A percentile compares a stretch with the other conserved stretches of the same genome.
Evolutionary conservation across 1,140 invertebrate species (phyloP).

Genomic region (Battus philenor): DNA sequence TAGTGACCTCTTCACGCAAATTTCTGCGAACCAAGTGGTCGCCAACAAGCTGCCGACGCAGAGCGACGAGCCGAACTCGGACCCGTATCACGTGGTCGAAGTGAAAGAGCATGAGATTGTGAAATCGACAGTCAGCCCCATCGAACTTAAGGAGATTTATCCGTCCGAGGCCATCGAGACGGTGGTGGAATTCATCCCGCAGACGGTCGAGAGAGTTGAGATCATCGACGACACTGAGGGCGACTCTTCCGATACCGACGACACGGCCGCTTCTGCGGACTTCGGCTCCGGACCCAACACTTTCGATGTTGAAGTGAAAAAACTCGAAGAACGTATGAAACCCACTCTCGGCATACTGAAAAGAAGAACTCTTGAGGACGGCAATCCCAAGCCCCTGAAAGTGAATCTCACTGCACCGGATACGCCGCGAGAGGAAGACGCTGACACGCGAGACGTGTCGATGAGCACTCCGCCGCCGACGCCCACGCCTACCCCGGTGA

Average conservation of each 20-base stretch:
- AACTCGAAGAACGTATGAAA: conserved; percentile 51
- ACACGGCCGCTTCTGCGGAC: conserved; percentile 28
- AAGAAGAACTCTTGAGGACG: conserved; percentile 31
- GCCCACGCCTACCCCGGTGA: conserved; percentile 22
- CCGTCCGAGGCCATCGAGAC: conserved; percentile 43
- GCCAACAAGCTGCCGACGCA: conserved; percentile 19
- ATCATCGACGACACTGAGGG: conserved; percentile 77
- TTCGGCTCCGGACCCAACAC: conserved; percentile 58
- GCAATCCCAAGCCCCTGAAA: conserved; percentile 31
- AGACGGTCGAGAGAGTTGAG: conserved; percentile 47
- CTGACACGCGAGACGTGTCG: conserved; percentile 27
- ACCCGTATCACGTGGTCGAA: conserved; percentile 75
- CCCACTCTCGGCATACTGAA: conserved; percentile 65
- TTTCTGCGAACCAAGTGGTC: conserved; percentile 76
- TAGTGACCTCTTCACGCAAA: conserved; percentile 83
- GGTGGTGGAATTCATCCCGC: conserved; percentile 51
- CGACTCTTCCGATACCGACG: conserved; percentile 77
- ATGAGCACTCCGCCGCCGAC: conserved; percentile 38
- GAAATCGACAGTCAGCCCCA: conserved; percentile 74
- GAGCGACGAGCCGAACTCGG: conserved; percentile 23
- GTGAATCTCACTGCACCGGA: conserved; percentile 38
- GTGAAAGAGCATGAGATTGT: conserved; percentile 76
- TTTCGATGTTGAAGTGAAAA: conserved; percentile 59
- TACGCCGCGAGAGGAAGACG: conserved; percentile 29
- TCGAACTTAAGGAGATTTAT: conserved; percentile 47